Conservation (phyloP, 2,888 invertebrate genomes). For the Rugalucina vietnamica region DNA sequence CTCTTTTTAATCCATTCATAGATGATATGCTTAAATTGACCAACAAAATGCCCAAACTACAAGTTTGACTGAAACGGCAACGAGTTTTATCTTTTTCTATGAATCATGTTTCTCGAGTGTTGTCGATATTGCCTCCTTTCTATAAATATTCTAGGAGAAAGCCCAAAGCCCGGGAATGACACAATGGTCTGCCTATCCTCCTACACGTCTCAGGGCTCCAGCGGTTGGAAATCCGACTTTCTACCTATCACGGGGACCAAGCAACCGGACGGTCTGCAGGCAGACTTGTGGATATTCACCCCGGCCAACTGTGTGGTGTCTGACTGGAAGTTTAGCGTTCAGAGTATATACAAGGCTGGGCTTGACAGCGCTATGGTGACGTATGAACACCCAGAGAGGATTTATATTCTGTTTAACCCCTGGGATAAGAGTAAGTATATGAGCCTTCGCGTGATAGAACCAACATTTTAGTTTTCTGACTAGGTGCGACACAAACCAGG, state of each 20-base stretch:
- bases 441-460: too few species aligned
- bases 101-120: too few species aligned
- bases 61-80: too few species aligned
- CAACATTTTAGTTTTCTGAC: not conserved
- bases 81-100: too few species aligned
- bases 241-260: constrained; percentile 68
- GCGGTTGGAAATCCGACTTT: constrained; percentile 63
- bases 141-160: constrained; percentile 64
- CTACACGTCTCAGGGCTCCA: constrained; percentile 60
- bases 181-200: constrained; percentile 69
- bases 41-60: too few species aligned
- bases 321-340: constrained; percentile 74
- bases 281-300: constrained; percentile 67
- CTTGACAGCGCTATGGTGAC: constrained; percentile 60
- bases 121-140: too few species aligned
- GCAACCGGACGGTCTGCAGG: constrained; percentile 48
- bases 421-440: constrained; percentile 92
- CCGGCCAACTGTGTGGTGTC: constrained; percentile 72
- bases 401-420: constrained; percentile 94
- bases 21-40: too few species aligned
- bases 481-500: too few species aligned
- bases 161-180: constrained; percentile 72
- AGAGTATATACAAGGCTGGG: constrained; percentile 60
- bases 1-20: too few species aligned
- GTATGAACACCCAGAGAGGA: constrained; percentile 85